phyloP scores from a whole-genome alignment of 1,140 invertebrate species.

The Drosophila tristis region DNA sequence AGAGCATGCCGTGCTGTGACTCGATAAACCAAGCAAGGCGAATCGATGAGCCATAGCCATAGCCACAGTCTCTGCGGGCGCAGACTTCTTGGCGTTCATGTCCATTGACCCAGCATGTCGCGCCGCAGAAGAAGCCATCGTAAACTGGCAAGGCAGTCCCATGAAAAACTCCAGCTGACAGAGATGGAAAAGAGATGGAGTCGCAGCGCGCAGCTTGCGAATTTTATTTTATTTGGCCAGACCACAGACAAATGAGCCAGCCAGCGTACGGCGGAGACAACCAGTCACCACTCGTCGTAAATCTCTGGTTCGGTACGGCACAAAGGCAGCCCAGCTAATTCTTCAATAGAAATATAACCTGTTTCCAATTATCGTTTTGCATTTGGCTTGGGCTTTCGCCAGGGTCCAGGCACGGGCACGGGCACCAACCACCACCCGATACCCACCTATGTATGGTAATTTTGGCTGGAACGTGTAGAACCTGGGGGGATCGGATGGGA shows the following conservation, averaged over 20 bases:
- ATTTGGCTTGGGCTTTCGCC: slow-evolving; percentile 65
- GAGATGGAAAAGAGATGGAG: slow-evolving; percentile 18
- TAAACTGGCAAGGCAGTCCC: slow-evolving; percentile 38
- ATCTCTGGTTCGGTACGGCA: slow-evolving; percentile 50
- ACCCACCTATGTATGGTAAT: slow-evolving; percentile 39
- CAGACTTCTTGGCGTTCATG: slow-evolving; percentile 64
- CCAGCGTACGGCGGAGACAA: slow-evolving; percentile 69
- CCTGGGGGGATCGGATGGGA: slow-evolving; percentile 9
- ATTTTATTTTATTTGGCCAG: slow-evolving; percentile 49
- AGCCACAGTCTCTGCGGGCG: slow-evolving; percentile 17
- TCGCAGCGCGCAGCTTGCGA: slow-evolving; percentile 4
- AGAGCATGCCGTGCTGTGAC: slow-evolving; percentile 36
- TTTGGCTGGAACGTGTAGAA: slow-evolving; percentile 41
- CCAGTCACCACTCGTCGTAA: slow-evolving; percentile 77
- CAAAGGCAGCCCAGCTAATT: slow-evolving; percentile 39
- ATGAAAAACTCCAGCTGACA: slow-evolving; percentile 14
- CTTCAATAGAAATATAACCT: slow-evolving; percentile 70
- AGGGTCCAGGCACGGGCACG: slow-evolving; percentile 5
- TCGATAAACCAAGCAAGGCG: slow-evolving; percentile 55
- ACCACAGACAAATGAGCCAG: slow-evolving; percentile 68
- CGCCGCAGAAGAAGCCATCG: slow-evolving; percentile 50
- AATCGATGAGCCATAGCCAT: slow-evolving; percentile 58
- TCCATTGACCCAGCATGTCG: slow-evolving; percentile 73
- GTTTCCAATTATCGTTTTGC: slow-evolving; percentile 76
- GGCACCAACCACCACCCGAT: neutral